phyloP scores from a whole-genome alignment of 2,797 vertebrate species.

The Alosa sapidissima region DNA sequence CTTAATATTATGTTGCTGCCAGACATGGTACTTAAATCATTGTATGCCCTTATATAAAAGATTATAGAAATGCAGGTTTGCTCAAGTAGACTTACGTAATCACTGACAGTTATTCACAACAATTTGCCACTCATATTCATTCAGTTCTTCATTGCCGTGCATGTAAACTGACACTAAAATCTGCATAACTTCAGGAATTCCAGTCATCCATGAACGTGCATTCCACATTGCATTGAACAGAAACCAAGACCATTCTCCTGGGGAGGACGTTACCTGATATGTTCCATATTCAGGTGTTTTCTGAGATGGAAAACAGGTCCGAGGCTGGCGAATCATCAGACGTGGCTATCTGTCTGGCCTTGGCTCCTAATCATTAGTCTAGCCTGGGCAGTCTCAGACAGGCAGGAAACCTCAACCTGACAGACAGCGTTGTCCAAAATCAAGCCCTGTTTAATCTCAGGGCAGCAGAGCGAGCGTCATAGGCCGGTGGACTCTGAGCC shows the following conservation, averaged over 20 bases:
- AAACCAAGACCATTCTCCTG: background rate
- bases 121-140: background rate
- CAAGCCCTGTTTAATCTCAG: conserved; percentile 1
- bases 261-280: background rate
- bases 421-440: conserved; percentile 8
- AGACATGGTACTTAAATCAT: background rate
- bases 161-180: background rate
- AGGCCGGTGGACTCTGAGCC: background rate
- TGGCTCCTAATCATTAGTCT: conserved; percentile 13
- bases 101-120: background rate
- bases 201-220: background rate
- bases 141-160: background rate
- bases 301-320: conserved; percentile 9
- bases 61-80: background rate
- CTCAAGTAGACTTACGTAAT: background rate
- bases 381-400: background rate
- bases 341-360: background rate
- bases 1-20: background rate
- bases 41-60: background rate
- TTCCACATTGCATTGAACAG: background rate
- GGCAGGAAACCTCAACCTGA: background rate
- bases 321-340: background rate
- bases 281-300: conserved; percentile 21
- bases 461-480: background rate
- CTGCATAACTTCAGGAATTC: background rate